Evolutionary conservation across 2,113 vertebrate species (phyloP), one percentile per base, ranked within the genome.

Genomic region (Hippocampus barbouri): DNA sequence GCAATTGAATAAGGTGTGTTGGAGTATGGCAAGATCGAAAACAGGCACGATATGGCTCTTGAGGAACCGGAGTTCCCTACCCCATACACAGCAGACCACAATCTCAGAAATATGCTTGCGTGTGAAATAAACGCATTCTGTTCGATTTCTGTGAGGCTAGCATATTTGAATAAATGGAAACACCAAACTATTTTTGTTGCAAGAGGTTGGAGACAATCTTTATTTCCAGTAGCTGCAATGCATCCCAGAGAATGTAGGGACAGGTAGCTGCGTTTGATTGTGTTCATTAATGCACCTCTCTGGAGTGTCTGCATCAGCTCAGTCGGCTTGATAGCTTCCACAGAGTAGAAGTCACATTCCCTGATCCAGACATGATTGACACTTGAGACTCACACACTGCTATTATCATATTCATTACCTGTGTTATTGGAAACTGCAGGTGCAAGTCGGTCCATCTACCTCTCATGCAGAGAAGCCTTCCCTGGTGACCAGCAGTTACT

Each of bases 321-420:
- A 73, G 27, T 68, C 18, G 82, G 70, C 62, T 12, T 77, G 79
- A 69, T 71, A 40, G 79, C 63, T 83, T 84, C 80, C 23, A 72
- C 40, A 75, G 6, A 0, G 82, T 27, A 12, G 8, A n/a, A 70
- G 75, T 79, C 68, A 71, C 65, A 80, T 80, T 75, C 74, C 75
- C n/a, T 78, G 74, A 76, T 74, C 74, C 57, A 27, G 62, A 71
- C 71, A 72, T 76, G 80, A 85, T 51, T 87, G 77, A 68, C 84
- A 72, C 34, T n/a, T 23, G 75, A 59, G 54, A 72, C 1, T 57
- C 25, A 56, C 68, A 21, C 79, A 63, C 66, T 61, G 64, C 68
- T 61, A 87, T 92, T 89, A 88, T 80, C 81, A 87, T 83, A 88
- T 91, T 83, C 69, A 89, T 88, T 86, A 87, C 80, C 69, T 85